Evolutionary conservation across 2,888 invertebrate species (phyloP).

Genomic region (Pandemis cinnamomeana): DNA sequence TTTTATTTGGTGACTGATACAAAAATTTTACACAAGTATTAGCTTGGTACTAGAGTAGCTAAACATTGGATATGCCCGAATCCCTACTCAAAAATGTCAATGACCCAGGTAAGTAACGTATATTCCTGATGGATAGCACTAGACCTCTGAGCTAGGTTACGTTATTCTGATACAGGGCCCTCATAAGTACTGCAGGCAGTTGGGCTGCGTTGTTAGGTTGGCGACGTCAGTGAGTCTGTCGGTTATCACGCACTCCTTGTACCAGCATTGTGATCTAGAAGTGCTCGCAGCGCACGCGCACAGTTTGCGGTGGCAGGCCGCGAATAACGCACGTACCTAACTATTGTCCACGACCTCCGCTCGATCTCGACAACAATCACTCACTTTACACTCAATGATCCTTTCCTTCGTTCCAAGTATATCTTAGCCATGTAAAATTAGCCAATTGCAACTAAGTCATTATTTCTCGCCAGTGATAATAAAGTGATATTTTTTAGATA

Average conservation of each 20-base stretch:
- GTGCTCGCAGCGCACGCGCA: conserved; percentile 40
- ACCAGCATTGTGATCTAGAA: conserved; percentile 30
- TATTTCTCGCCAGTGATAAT: conserved; percentile 45
- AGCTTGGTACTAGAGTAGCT: too few relatives aligned
- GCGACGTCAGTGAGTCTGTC: neutral
- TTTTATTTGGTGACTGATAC: too few relatives aligned
- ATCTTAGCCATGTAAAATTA: conserved; percentile 53
- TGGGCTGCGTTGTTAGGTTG: neutral
- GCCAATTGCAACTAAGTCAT: conserved; percentile 43
- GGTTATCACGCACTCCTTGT: conserved; percentile 1
- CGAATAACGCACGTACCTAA: conserved; percentile 54
- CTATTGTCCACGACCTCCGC: conserved; percentile 47
- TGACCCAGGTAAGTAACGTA: too few relatives aligned
- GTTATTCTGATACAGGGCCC: neutral
- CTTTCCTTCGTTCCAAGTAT: conserved; percentile 45
- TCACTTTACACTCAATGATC: conserved; percentile 50
- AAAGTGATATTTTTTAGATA: conserved; percentile 51
- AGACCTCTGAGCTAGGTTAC: too few relatives aligned
- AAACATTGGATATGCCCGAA: too few relatives aligned
- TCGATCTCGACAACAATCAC: conserved; percentile 44
- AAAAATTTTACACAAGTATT: too few relatives aligned
- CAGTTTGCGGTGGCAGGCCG: conserved; percentile 58
- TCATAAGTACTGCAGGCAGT: neutral
- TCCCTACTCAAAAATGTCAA: too few relatives aligned
- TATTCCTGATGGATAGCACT: too few relatives aligned